Evolutionary conservation across 2,113 vertebrate species (phyloP).

Genomic region (Dendropsophus ebraccatus): DNA sequence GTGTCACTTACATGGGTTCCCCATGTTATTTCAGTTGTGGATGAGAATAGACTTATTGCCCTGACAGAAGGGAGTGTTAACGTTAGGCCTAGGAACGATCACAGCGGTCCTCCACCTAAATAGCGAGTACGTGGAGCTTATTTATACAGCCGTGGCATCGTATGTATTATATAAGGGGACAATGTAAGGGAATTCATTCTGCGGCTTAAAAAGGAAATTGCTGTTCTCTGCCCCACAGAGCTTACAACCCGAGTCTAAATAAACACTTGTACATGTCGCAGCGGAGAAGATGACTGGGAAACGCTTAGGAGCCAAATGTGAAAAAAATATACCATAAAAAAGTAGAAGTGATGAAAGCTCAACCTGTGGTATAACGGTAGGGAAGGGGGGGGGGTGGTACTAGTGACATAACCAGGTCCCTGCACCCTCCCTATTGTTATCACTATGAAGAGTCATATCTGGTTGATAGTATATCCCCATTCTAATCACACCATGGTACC

Average conservation of each 20-base stretch:
- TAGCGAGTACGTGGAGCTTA: background rate
- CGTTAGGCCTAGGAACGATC: background rate
- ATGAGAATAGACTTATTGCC: background rate
- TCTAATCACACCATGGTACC: too few relatives aligned
- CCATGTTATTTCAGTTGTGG: slow-evolving; percentile 15
- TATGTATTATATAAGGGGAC: background rate
- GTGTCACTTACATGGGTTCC: background rate
- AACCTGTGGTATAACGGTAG: background rate
- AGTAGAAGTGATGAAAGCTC: background rate
- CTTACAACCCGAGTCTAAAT: background rate
- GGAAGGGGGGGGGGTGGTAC: too few relatives aligned
- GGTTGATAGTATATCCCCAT: too few relatives aligned
- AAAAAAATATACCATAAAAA: background rate
- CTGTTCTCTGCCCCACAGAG: background rate
- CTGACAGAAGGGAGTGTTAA: background rate
- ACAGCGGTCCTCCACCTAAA: background rate
- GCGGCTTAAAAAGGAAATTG: background rate
- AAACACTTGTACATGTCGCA: background rate
- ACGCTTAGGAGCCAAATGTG: background rate
- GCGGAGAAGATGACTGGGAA: background rate
- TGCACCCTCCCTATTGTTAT: too few relatives aligned
- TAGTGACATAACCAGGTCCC: too few relatives aligned
- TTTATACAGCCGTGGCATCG: background rate
- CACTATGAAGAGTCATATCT: too few relatives aligned
- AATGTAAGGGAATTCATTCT: background rate